Evolutionary conservation across 1,140 invertebrate species (phyloP).

Genomic region (Araneus ventricosus): DNA sequence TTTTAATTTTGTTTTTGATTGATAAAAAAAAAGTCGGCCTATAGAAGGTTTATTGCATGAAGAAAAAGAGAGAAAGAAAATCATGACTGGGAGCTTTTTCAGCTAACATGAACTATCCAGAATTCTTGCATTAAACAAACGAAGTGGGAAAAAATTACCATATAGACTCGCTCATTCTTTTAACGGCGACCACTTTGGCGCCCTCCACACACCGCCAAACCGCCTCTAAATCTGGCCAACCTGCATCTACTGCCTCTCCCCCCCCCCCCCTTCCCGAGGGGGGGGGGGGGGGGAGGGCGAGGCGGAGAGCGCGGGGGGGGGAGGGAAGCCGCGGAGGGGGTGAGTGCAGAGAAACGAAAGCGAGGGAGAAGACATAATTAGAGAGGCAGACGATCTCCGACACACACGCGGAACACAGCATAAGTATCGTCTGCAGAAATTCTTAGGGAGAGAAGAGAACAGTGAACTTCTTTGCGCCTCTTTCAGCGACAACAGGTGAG

Average conservation of each 20-base stretch:
- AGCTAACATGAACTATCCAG: too few relatives aligned
- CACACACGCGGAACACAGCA: conserved; percentile 50
- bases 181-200: neutral
- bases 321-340: neutral
- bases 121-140: neutral
- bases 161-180: neutral
- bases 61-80: neutral
- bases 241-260: neutral
- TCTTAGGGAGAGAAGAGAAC: neutral
- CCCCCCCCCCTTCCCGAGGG: neutral
- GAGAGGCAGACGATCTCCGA: conserved; percentile 62
- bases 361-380: conserved; percentile 70
- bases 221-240: conserved; percentile 63
- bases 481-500: conserved; percentile 57
- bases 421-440: neutral
- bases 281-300: neutral
- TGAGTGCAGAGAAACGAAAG: conserved; percentile 7
- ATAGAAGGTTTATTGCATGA: neutral
- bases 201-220: neutral
- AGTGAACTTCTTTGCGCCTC: neutral
- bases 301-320: neutral
- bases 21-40: too few relatives aligned
- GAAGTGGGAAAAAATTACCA: neutral
- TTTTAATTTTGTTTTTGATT: too few relatives aligned
- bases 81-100: too few relatives aligned